phyloP scores from a whole-genome alignment of 2,113 vertebrate genomes.

The Heterotilapia buettikoferi region DNA sequence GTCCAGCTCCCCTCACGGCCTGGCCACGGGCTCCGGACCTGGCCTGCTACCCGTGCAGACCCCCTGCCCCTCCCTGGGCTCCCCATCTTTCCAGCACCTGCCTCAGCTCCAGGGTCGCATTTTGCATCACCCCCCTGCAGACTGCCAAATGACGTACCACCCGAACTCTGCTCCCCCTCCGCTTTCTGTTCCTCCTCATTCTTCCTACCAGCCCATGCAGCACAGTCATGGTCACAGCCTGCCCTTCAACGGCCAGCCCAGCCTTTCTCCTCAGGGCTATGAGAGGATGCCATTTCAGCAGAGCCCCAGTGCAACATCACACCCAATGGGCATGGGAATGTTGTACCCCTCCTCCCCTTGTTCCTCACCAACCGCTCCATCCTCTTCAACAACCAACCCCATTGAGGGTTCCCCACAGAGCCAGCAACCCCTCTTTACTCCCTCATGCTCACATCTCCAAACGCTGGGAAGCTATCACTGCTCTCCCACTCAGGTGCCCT shows the following conservation, averaged over 20 bases:
- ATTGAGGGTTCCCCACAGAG: conserved; percentile 62
- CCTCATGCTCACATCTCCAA: conserved; percentile 78
- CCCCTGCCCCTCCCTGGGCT: conserved; percentile 79
- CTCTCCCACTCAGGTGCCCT: conserved; percentile 73
- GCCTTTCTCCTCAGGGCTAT: conserved; percentile 85
- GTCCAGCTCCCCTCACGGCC: conserved; percentile 79
- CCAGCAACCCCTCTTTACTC: conserved; percentile 72
- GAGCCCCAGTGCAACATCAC: conserved; percentile 75
- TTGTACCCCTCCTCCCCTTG: conserved; percentile 82
- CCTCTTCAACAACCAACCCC: conserved; percentile 65
- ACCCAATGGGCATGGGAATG: conserved; percentile 81
- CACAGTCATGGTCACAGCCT: conserved; percentile 60
- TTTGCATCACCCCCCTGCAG: conserved; percentile 79
- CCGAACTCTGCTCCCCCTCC: conserved; percentile 70
- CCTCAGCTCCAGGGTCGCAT: conserved; percentile 82
- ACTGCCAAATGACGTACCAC: conserved; percentile 88
- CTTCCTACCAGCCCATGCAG: conserved; percentile 87
- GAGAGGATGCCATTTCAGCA: conserved; percentile 85
- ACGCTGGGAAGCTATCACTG: conserved; percentile 80
- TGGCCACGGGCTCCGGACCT: conserved; percentile 82
- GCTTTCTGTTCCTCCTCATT: conserved; percentile 73
- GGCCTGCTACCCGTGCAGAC: conserved; percentile 75
- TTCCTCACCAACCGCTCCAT: conserved; percentile 58
- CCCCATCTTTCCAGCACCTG: conserved; percentile 83
- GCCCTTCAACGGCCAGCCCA: conserved; percentile 84